Percentiles rank a stretch among this genome's conserved stretches.
Evolutionary conservation across 92 coral and sea anemone species (phyloP).

Genomic region (Phenganax stokvisi): DNA sequence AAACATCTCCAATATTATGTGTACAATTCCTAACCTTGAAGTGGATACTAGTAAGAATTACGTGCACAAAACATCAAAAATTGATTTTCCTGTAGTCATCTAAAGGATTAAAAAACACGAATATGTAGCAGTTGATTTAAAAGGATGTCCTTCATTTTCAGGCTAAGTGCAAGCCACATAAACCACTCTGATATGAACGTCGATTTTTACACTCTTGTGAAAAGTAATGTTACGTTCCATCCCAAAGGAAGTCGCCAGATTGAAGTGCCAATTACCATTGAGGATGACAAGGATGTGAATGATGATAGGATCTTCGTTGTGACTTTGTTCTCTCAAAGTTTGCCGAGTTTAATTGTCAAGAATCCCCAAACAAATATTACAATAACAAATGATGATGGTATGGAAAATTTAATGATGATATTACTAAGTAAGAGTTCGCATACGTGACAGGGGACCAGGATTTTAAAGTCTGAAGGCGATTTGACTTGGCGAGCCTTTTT

Average conservation of each 20-base stretch:
- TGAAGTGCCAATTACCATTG: not conserved
- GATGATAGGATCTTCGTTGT: not conserved
- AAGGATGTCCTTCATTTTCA: not conserved
- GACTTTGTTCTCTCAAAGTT: not conserved
- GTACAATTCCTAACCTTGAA: no score
- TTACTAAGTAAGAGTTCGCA: no score
- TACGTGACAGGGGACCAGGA: no score
- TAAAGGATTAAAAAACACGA: no score
- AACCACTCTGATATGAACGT: not conserved
- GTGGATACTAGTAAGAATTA: no score
- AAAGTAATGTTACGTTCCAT: not conserved
- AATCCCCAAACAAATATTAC: not conserved
- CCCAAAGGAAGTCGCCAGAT: not conserved
- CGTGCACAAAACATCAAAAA: no score
- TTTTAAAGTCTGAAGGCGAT: no score
- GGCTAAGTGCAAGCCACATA: not conserved
- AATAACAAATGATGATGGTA: slow-evolving; percentile 2
- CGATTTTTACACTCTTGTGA: not conserved
- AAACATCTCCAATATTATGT: no score
- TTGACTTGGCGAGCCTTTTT: no score
- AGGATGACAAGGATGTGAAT: not conserved
- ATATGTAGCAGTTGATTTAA: no score
- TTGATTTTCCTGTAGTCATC: no score
- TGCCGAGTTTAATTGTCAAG: not conserved
- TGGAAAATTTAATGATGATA: no score